Percentiles rank a stretch among this genome's conserved stretches.
Evolutionary conservation across 1,140 invertebrate species (phyloP).

Genomic region (Dolichoris vasculosae): DNA sequence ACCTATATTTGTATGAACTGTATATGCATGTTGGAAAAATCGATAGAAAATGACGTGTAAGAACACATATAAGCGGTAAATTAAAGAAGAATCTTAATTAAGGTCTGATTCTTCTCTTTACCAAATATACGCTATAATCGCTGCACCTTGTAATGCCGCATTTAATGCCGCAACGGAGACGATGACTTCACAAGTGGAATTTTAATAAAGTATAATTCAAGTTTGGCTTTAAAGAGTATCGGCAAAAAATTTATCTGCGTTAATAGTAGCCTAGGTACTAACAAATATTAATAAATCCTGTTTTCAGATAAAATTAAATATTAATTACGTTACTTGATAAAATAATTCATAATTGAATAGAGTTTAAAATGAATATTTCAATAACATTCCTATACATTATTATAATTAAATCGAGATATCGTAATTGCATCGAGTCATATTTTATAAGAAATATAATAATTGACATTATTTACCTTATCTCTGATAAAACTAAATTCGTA

Average conservation of each 20-base stretch:
- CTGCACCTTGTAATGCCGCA: neutral
- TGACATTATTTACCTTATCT: no score
- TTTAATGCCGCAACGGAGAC: conserved; percentile 19
- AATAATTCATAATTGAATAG: no score
- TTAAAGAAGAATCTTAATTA: conserved; percentile 42
- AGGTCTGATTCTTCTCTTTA: conserved; percentile 26
- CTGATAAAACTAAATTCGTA: no score
- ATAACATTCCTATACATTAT: no score
- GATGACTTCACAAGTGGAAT: conserved; percentile 32
- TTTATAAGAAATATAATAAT: no score
- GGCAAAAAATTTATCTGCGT: neutral
- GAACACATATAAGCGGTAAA: conserved; percentile 19
- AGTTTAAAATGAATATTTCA: no score
- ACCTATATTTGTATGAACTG: neutral
- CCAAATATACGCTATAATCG: conserved; percentile 5
- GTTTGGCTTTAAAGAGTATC: conserved; percentile 8
- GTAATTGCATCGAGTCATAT: no score
- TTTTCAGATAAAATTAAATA: no score
- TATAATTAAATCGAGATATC: no score
- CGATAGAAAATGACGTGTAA: neutral
- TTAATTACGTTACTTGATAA: no score
- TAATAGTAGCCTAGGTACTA: no score
- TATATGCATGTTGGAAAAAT: neutral
- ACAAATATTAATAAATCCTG: no score
- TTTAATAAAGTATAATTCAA: conserved; percentile 42